phyloP scores from a whole-genome alignment of 1,140 invertebrate species.

The Acromyrmex echinatior region DNA sequence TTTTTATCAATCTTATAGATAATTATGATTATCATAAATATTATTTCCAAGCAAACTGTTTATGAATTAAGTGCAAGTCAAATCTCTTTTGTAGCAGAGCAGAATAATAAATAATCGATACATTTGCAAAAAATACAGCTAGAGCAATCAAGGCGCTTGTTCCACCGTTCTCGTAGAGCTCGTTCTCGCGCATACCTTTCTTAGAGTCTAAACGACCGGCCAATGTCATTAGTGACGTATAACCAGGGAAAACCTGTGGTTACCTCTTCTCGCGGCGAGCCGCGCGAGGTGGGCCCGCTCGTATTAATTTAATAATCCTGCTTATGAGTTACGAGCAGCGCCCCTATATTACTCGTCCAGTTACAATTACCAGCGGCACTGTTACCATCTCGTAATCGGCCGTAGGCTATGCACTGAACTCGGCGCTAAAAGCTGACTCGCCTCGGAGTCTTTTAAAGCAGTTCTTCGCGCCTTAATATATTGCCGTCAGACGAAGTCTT shows the following conservation, averaged over 20 bases:
- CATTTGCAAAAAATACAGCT: conserved; percentile 12
- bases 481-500: conserved; percentile 31
- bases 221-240: conserved; percentile 75
- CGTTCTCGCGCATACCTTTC: conserved; percentile 34
- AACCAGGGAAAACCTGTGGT: conserved; percentile 74
- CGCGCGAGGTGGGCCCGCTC: conserved; percentile 62
- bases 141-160: conserved; percentile 22
- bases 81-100: background rate
- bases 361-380: conserved; percentile 47
- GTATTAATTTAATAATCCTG: conserved; percentile 78
- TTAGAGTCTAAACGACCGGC: conserved; percentile 58
- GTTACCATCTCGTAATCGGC: conserved; percentile 40
- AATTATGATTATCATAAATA: conserved; percentile 7
- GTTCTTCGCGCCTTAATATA: conserved; percentile 61
- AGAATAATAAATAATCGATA: conserved; percentile 38
- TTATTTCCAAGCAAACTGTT: background rate
- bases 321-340: conserved; percentile 71
- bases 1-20: background rate
- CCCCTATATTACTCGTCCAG: conserved; percentile 37
- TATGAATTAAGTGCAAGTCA: background rate
- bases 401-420: conserved; percentile 9
- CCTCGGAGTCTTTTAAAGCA: conserved; percentile 27
- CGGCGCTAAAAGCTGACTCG: conserved; percentile 33
- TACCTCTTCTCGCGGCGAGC: conserved; percentile 67
- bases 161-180: conserved; percentile 15